Base-by-base conservation (phyloP, 2,888 invertebrate genomes). In the Stictocephala bisonia region DNA sequence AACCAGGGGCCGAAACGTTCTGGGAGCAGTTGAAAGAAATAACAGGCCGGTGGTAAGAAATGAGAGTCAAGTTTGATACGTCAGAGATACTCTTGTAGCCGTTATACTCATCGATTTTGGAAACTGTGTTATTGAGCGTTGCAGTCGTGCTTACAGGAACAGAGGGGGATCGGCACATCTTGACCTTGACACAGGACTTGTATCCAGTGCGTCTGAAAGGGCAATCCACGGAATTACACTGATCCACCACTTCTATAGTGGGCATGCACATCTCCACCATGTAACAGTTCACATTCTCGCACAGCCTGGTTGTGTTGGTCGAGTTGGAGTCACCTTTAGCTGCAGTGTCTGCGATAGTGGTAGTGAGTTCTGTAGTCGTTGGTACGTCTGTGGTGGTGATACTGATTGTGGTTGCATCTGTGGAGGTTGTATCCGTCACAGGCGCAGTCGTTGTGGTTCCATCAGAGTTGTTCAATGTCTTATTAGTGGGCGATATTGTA, bases 141-240 rank as follows among this genome's bases (percentile, higher is more conserved):
- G 68, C 51, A 50, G 44, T 41, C 18, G 68, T 29, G 27, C 50
- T 68, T 48, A 51, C 68, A 6, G 68, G 50, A 4, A 50, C 35
- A 20, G 27, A 50, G 51, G 68, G 48, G 48, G 50, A 18, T 2
- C 15, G 2, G 27, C 64, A 64, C 64, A 41, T 24, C 44, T 64
- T 64, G 44, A 64, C n/a, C n/a, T 13, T 22, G n/a, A 64, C 41
- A 22, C 64, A 64, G 15, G 64, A 44, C 27, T 44, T 41, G 44
- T 64, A 64, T n/a, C 64, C 64, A 15, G 64, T 64, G 6, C 64
- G 64, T 24, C 44, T 64, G 64, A 44, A 64, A 13, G 64, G 64
- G 18, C 64, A 64, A 15, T 64, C 64, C 15, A 24, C 64, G 2
- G 24, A 41, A n/a, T 9, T 40, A 27, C 64, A 64, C 6, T 35